A percentile compares a stretch with the other conserved stretches of the same genome.
phyloP scores from a whole-genome alignment of 2,888 invertebrate species.

The Lasius platythorax region DNA sequence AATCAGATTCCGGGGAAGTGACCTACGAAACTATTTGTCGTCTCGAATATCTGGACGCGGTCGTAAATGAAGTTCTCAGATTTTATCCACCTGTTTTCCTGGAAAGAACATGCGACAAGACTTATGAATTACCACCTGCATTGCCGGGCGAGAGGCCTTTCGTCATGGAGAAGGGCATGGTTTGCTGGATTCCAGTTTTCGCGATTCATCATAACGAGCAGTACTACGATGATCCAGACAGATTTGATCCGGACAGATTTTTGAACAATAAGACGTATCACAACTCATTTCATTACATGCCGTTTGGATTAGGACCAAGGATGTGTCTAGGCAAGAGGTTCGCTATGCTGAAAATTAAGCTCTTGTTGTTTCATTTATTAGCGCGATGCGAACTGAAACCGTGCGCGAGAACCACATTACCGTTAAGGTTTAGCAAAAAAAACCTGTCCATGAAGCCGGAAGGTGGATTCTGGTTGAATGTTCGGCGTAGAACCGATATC shows the following conservation, averaged over 20 bases:
- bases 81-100: not conserved
- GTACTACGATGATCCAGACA: slow-evolving; percentile 32
- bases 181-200: not conserved
- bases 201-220: slow-evolving; percentile 27
- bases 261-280: not conserved
- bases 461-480: not conserved
- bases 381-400: not conserved
- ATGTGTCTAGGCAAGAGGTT: slow-evolving; percentile 17
- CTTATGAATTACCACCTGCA: slow-evolving; percentile 25
- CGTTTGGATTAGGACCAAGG: slow-evolving; percentile 28
- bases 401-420: not conserved
- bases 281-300: not conserved
- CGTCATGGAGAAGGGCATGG: slow-evolving; percentile 11
- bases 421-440: not conserved
- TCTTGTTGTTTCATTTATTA: slow-evolving; percentile 9
- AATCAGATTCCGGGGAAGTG: not conserved
- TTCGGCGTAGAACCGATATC: not conserved
- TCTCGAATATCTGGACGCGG: slow-evolving; percentile 12
- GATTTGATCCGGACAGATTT: slow-evolving; percentile 40
- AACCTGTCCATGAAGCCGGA: not conserved
- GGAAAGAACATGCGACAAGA: not conserved
- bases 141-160: slow-evolving; percentile 13
- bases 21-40: slow-evolving; percentile 5
- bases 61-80: slow-evolving; percentile 24
- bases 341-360: not conserved